phyloP scores from a whole-genome alignment of 2,797 vertebrate genomes.

The Parauchenoglanis punctatus region DNA sequence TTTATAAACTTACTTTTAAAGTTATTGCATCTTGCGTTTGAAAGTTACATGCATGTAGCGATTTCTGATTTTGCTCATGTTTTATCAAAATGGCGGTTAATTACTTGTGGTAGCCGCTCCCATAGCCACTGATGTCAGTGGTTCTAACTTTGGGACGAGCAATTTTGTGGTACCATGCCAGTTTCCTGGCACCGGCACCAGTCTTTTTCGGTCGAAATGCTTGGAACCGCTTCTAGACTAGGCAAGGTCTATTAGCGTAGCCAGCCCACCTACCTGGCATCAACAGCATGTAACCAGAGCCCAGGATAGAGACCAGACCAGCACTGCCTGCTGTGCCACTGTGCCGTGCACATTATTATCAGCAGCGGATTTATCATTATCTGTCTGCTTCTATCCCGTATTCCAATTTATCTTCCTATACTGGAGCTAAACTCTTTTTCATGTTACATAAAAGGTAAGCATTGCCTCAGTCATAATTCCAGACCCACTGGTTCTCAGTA shows the following conservation, averaged over 20 bases:
- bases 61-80: too few species aligned
- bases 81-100: too few species aligned
- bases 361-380: conserved; percentile 22
- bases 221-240: too few species aligned
- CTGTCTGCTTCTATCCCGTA: background rate
- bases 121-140: too few species aligned
- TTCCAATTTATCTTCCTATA: conserved; percentile 18
- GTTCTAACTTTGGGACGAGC: too few species aligned
- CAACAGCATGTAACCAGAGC: background rate
- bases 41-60: too few species aligned
- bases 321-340: conserved; percentile 2
- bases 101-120: too few species aligned
- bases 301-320: background rate
- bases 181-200: too few species aligned
- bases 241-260: background rate
- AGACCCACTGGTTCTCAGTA: conserved; percentile 10
- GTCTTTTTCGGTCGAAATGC: too few species aligned
- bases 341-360: conserved; percentile 5
- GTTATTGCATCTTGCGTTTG: too few species aligned
- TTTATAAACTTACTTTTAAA: too few species aligned
- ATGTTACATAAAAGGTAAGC: background rate
- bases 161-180: too few species aligned
- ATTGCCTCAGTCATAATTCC: conserved; percentile 14
- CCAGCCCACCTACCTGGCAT: background rate
- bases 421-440: background rate